phyloP scores from a whole-genome alignment of 2,113 vertebrate genomes.

The Ptilonorhynchus violaceus region DNA sequence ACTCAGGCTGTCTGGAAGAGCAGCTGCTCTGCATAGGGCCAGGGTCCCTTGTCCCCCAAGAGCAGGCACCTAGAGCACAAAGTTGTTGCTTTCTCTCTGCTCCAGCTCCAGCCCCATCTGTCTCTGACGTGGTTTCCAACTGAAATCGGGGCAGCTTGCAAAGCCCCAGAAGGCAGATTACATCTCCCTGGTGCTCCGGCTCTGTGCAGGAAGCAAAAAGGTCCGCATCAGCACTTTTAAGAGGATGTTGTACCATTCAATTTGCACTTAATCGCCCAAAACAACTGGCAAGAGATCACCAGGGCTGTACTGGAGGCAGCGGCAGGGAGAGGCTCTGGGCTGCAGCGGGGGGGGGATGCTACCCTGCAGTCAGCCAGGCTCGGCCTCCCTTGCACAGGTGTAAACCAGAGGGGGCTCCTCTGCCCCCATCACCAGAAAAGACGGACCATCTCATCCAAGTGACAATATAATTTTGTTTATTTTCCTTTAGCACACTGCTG shows the following conservation, averaged over 20 bases:
- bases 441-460: conserved; percentile 4
- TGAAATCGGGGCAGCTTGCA: background rate
- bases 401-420: background rate
- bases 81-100: background rate
- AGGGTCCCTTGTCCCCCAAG: fast-evolving
- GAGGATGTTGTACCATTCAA: background rate
- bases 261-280: background rate
- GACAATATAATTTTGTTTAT: conserved; percentile 62
- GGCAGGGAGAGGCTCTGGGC: background rate
- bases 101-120: background rate
- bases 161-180: background rate
- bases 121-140: background rate
- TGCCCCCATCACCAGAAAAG: background rate
- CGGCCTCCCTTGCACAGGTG: fast-evolving
- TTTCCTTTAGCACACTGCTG: conserved; percentile 53
- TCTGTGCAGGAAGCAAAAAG: background rate
- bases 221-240: background rate
- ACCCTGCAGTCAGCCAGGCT: background rate
- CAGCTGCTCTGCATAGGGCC: background rate
- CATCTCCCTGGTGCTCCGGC: background rate
- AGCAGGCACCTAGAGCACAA: background rate
- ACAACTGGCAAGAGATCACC: background rate
- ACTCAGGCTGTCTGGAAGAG: background rate
- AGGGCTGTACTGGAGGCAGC: fast-evolving
- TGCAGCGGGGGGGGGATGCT: background rate